Percentiles rank a stretch among this genome's conserved stretches.
Conservation (phyloP, 1,140 invertebrate genomes). For the Macrotrachela quadricornifera region DNA sequence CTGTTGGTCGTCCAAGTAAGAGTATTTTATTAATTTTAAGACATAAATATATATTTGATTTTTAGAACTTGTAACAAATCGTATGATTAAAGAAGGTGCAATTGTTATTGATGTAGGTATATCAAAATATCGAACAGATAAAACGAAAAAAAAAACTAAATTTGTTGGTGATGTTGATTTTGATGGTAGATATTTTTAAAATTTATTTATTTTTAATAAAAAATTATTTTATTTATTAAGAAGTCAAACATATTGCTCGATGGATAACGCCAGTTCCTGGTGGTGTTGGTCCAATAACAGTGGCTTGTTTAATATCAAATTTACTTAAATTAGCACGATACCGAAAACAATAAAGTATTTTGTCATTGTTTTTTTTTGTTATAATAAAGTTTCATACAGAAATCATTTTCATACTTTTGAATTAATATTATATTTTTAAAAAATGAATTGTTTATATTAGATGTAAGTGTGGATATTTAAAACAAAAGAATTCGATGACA, state of each 20-base stretch:
- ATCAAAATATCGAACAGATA: slow-evolving; percentile 75
- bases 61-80: slow-evolving; percentile 55
- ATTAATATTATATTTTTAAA: too few relatives aligned
- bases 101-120: slow-evolving; percentile 99
- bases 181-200: slow-evolving; percentile 19
- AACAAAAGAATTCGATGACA: too few relatives aligned
- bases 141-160: background rate
- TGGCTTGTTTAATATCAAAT: slow-evolving; percentile 89
- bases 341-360: too few relatives aligned
- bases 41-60: background rate
- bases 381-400: too few relatives aligned
- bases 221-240: slow-evolving; percentile 74
- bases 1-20: slow-evolving; percentile 57
- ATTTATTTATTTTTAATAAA: too few relatives aligned
- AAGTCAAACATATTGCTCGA: slow-evolving; percentile 48
- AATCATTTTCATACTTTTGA: too few relatives aligned
- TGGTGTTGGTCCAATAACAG: slow-evolving; percentile 93
- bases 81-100: slow-evolving; percentile 91
- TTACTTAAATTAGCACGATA: slow-evolving; percentile 54
- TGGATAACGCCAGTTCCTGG: slow-evolving; percentile 91
- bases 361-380: too few relatives aligned
- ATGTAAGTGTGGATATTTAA: too few relatives aligned
- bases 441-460: too few relatives aligned
- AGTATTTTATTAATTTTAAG: background rate
- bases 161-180: slow-evolving; percentile 67